Conservation (phyloP, 2,113 vertebrate species). For the Labeo rohita region DNA sequence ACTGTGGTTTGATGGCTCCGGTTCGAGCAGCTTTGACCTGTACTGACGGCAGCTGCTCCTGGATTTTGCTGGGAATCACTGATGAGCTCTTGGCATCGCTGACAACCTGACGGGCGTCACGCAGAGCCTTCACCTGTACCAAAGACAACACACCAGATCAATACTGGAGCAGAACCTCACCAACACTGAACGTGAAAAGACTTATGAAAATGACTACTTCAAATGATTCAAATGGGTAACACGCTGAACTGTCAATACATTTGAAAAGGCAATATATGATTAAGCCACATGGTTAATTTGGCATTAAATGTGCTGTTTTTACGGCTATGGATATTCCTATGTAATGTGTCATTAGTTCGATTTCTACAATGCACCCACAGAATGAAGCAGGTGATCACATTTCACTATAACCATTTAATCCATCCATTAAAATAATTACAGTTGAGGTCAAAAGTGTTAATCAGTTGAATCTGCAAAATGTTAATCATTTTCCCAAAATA, state of each 20-base stretch:
- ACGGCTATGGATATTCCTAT: background rate
- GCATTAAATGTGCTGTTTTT: background rate
- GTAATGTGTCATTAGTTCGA: background rate
- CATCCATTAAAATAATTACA: background rate
- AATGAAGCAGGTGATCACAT: background rate
- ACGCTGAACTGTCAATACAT: background rate
- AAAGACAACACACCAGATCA: conserved; percentile 30
- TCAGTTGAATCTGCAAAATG: too few relatives aligned
- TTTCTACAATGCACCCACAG: background rate
- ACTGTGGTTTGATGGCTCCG: conserved; percentile 92
- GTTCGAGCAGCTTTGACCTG: conserved; percentile 87
- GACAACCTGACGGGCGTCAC: conserved; percentile 66
- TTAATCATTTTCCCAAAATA: too few relatives aligned
- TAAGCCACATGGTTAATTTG: background rate
- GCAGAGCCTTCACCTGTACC: conserved; percentile 83
- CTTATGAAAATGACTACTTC: background rate
- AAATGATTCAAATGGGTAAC: background rate
- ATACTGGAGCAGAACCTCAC: background rate
- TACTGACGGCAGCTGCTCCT: conserved; percentile 78
- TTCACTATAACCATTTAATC: background rate
- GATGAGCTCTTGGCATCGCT: conserved; percentile 66
- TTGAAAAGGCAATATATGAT: background rate
- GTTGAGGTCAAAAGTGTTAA: too few relatives aligned
- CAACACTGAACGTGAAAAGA: background rate
- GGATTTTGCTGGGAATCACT: conserved; percentile 85